phyloP scores from a whole-genome alignment of 53 echinoderm and acorn worm species.

The Apostichopus leukothele region DNA sequence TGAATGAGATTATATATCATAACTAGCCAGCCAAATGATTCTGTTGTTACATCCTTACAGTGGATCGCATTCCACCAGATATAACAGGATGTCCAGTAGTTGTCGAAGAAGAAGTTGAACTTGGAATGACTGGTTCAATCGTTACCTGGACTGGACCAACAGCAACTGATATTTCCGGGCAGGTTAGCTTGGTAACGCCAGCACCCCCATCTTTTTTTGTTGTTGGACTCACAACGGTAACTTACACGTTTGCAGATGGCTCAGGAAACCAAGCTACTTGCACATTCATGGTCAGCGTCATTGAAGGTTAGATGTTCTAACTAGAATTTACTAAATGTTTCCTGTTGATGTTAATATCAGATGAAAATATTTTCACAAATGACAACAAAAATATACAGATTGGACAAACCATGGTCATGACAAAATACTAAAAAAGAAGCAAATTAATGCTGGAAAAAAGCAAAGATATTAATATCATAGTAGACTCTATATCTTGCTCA shows the following conservation, averaged over 20 bases:
- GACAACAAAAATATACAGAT: too few relatives aligned
- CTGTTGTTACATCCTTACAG: neutral
- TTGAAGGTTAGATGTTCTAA: neutral
- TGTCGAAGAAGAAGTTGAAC: constrained; percentile 31
- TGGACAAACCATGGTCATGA: too few relatives aligned
- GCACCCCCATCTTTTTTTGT: constrained; percentile 20
- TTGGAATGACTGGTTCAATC: constrained; percentile 6
- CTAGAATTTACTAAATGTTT: neutral
- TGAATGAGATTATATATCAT: too few relatives aligned
- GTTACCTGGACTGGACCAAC: constrained; percentile 63
- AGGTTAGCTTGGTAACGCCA: neutral
- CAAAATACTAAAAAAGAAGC: too few relatives aligned
- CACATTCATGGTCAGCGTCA: neutral
- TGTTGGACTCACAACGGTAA: constrained; percentile 54
- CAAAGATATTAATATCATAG: too few relatives aligned
- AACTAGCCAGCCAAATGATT: neutral
- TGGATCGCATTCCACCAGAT: constrained; percentile 28
- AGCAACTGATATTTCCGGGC: constrained; percentile 74
- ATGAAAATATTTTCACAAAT: too few relatives aligned
- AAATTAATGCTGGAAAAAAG: too few relatives aligned
- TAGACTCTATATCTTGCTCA: too few relatives aligned
- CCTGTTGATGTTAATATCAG: too few relatives aligned
- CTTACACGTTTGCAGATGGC: constrained; percentile 57
- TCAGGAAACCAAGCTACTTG: constrained; percentile 40
- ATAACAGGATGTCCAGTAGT: constrained; percentile 15